Base-by-base conservation (phyloP, 2,113 vertebrate genomes). In the Astur gentilis region DNA sequence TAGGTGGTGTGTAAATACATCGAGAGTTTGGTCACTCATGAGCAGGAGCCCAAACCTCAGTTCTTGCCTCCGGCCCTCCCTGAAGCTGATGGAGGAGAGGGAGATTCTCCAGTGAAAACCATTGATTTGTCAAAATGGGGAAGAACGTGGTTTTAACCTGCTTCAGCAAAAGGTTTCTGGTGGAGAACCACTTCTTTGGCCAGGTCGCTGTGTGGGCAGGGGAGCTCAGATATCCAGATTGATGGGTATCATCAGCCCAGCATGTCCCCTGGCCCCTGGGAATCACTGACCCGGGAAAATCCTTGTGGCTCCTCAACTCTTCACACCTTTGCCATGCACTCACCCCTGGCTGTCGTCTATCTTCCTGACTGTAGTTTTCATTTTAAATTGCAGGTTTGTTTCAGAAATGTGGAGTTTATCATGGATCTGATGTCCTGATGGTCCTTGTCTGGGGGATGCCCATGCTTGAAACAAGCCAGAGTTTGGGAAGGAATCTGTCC, bases 241-340 rank as follows among this genome's bases (percentile, higher is more conserved):
- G 2, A 25, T 26, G 49, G 27, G 32, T 50, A 4, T 45, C 62
- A 17, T 45, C 7, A 1, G 18, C 58, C 11, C 38, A 22, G 16
- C 34, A 2, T 1, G 10, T 31, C 25, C 20, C 23, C 18, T 23
- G 20, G 15, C 10, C 31, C 32, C 17, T 32, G 47, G 34, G 34
- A 22, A 38, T 5, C 57, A 36, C 29, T 2, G 2, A n/a, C 1
- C 1, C 7, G 32, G 42, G 36, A 36, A 32, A 62, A 32, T 16
- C 23, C 40, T 11, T 20, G 38, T 52, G 67, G 57, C 1, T 80
- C 23, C 38, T 47, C 31, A 47, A 4, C 34, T 42, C 40, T 38
- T 45, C 1, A 0, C 10, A 11, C 52, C 44, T 73, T 34, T 54
- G 58, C 25, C 5, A 8, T 4, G 8, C 6, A 2, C 26, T 64